Percentiles rank a stretch among this genome's conserved stretches.
phyloP scores from a whole-genome alignment of 2,113 vertebrate genomes.

The Zosterops borbonicus region DNA sequence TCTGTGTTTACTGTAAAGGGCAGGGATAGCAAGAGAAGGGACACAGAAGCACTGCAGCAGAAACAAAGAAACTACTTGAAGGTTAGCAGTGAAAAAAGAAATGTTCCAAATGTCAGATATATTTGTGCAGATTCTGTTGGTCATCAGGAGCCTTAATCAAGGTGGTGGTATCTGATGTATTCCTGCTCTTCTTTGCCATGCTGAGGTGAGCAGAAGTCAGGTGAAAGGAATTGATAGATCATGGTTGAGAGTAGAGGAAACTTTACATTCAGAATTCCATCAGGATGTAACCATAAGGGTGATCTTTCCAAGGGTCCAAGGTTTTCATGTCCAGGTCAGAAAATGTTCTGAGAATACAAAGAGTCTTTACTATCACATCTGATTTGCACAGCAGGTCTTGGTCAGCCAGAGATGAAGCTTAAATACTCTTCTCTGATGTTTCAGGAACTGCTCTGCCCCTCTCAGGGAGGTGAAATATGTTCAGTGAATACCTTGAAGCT shows the following conservation, averaged over 20 bases:
- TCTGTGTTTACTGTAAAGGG: neutral
- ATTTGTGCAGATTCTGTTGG: neutral
- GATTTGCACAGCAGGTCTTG: neutral
- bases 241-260: neutral
- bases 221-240: neutral
- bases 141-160: neutral
- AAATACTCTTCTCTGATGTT: neutral
- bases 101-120: neutral
- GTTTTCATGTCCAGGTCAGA: neutral
- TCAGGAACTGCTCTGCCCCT: neutral
- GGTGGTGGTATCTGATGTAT: neutral
- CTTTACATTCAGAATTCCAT: neutral
- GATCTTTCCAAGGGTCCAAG: neutral
- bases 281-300: neutral
- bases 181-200: neutral
- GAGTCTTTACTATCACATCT: neutral
- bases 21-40: neutral
- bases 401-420: neutral
- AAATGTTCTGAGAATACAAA: neutral
- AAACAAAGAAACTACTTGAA: neutral
- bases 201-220: neutral
- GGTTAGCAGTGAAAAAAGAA: neutral
- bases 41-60: neutral
- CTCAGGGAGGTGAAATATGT: neutral
- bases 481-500: neutral